phyloP scores from a whole-genome alignment of 2,888 invertebrate species.

The Cephus pygmeus region DNA sequence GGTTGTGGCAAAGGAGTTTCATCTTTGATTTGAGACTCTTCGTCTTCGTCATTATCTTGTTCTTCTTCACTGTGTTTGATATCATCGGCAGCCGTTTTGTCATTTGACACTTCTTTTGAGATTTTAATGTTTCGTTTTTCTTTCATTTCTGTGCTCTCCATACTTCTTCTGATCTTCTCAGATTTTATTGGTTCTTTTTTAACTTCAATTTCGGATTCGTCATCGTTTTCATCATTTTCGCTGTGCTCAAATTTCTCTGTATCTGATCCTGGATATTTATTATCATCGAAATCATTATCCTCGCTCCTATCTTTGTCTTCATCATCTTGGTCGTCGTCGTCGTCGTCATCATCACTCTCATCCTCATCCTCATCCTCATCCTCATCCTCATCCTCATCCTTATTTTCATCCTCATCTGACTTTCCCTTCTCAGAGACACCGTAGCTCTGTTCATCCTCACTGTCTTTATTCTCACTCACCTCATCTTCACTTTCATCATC shows the following conservation, averaged over 20 bases:
- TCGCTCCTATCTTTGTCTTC: conserved; percentile 14
- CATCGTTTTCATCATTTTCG: conserved; percentile 25
- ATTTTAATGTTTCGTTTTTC: conserved; percentile 18
- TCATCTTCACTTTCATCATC: conserved; percentile 19
- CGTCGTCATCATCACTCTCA: not conserved
- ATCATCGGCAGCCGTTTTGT: conserved; percentile 11
- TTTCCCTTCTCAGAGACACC: conserved; percentile 53
- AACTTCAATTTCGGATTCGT: conserved; percentile 37
- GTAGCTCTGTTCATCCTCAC: conserved; percentile 16
- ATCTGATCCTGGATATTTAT: conserved; percentile 5
- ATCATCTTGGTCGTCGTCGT: not conserved
- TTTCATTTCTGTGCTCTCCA: conserved; percentile 37
- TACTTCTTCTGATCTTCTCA: conserved; percentile 28
- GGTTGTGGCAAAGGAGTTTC: not conserved
- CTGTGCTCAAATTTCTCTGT: conserved; percentile 19
- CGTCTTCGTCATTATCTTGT: conserved; percentile 14
- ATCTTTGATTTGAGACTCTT: not conserved
- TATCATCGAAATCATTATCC: conserved; percentile 12
- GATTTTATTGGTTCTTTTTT: conserved; percentile 40
- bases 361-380: conserved; percentile 12
- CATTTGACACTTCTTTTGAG: not conserved
- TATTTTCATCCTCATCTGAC: conserved; percentile 35
- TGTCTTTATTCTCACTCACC: conserved; percentile 30
- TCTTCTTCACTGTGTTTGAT: conserved; percentile 15
- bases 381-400: conserved; percentile 35